These are phyloP conservation scores for Parthenolecanium corni DNA, from an alignment of 2,888 invertebrate genomes.

Conservation along the genomic window DNA sequence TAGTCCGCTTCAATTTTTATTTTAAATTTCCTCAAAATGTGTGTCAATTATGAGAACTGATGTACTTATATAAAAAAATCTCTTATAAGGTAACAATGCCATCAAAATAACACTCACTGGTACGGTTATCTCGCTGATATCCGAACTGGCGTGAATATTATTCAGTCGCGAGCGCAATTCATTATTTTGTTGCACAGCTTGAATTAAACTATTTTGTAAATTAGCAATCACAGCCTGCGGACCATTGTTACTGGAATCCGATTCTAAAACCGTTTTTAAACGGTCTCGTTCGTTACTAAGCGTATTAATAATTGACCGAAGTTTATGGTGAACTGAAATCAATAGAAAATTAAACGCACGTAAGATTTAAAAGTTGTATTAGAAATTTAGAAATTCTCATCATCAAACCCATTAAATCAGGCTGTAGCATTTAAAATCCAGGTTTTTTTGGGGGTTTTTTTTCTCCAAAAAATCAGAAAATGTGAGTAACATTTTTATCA, in stretches of 20 bases:
- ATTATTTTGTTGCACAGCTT: slow-evolving; percentile 62
- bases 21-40: too few species aligned
- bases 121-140: slow-evolving; percentile 50
- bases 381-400: too few species aligned
- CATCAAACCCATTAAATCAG: too few species aligned
- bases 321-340: slow-evolving; percentile 42
- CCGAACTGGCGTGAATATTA: slow-evolving; percentile 52
- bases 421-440: too few species aligned
- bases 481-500: too few species aligned
- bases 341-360: slow-evolving; percentile 16
- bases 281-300: slow-evolving; percentile 47
- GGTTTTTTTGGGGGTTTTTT: too few species aligned
- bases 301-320: slow-evolving; percentile 42
- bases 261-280: slow-evolving; percentile 50
- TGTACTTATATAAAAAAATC: too few species aligned
- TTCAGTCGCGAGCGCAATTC: slow-evolving; percentile 53
- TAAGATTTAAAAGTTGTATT: neutral
- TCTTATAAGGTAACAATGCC: too few species aligned
- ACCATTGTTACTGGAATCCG: slow-evolving; percentile 32
- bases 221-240: slow-evolving; percentile 39
- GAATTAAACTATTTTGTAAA: slow-evolving; percentile 48
- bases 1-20: too few species aligned
- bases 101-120: slow-evolving; percentile 41
- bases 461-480: too few species aligned
- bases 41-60: too few species aligned